Evolutionary conservation across 2,888 invertebrate species (phyloP), one percentile per base, ranked within the genome.

Genomic region (Craniophora ligustri): DNA sequence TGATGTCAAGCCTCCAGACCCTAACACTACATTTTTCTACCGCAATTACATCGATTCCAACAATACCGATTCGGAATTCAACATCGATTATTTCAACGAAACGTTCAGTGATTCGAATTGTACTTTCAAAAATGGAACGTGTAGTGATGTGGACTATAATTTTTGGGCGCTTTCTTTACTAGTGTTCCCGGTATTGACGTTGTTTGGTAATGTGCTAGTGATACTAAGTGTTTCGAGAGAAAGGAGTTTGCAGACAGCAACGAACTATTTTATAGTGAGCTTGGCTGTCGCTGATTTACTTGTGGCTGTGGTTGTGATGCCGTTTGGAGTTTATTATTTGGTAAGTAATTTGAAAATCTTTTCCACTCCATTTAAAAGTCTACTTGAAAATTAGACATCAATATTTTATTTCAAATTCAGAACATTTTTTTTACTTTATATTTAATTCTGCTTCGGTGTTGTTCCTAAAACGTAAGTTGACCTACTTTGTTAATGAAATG

Each of bases 181-280:
- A 78, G 94, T 99, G 71, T 98, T 99, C 82, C 99, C 99, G 30
- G 95, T 98, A 77, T 94, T 98, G 78, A 99, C 99, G 23, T 95
- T 99, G 57, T 98, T 99, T 88, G 99, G 99, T 59, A 99, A 99
- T 91, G 97, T 99, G 65, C 95, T 99, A 78, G 99, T 99, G 78
- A 99, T 99, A 78, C 91, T 99, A 79, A 98, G 98, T 90, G 99
- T 99, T 41, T 96, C 96, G 72, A 95, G 97, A 69, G 99, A 99
- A 87, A 94, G 98, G 67, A 96, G 97, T 61, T 94, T 99, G 70
- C 98, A 99, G 89, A 98, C 98, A 31, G 99, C 98, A 73, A 99
- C 99, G 75, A 99, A 99, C 94, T 99, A 99, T 94, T 99, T 99
- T 94, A 99, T 99, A 88, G 99, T 99, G 80, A 99, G 98, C 82